A percentile compares a stretch with the other conserved stretches of the same genome.
These are phyloP conservation scores for Deroplatys truncata DNA, from an alignment of 2,888 invertebrate species.

Conservation along the genomic window DNA sequence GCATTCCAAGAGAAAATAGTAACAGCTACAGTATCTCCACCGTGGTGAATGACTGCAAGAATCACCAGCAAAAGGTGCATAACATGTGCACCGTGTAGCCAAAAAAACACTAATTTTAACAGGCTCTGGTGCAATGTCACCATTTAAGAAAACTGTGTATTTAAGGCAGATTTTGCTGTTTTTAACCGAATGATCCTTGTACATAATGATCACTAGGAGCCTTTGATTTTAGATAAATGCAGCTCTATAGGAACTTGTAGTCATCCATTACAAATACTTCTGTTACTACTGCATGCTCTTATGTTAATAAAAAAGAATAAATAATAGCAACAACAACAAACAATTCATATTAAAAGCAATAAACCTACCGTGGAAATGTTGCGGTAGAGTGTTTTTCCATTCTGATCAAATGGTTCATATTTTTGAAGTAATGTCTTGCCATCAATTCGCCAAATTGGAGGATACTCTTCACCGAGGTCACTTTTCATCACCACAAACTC, in stretches of 20 bases:
- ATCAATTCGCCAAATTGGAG: constrained; percentile 88
- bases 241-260: not conserved
- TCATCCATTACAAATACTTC: not conserved
- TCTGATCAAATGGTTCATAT: constrained; percentile 54
- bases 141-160: not conserved
- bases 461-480: constrained; percentile 77
- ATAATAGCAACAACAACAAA: not conserved
- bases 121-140: not conserved
- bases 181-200: not conserved
- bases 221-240: not conserved
- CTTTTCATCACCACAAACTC: constrained; percentile 84
- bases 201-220: not conserved
- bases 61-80: not conserved
- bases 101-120: not conserved
- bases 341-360: not conserved
- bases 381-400: constrained; percentile 75
- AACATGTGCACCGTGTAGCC: not conserved
- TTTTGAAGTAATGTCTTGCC: constrained; percentile 52
- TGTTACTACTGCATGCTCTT: not conserved
- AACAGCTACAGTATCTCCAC: not conserved
- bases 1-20: not conserved
- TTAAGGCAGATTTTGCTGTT: not conserved
- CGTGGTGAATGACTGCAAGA: not conserved
- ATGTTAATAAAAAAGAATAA: too few species aligned
- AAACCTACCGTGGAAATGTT: constrained; percentile 79